Percentiles rank a stretch among this genome's conserved stretches.
Conservation (phyloP, 2,888 invertebrate species). For the Allophyes oxyacanthae region DNA sequence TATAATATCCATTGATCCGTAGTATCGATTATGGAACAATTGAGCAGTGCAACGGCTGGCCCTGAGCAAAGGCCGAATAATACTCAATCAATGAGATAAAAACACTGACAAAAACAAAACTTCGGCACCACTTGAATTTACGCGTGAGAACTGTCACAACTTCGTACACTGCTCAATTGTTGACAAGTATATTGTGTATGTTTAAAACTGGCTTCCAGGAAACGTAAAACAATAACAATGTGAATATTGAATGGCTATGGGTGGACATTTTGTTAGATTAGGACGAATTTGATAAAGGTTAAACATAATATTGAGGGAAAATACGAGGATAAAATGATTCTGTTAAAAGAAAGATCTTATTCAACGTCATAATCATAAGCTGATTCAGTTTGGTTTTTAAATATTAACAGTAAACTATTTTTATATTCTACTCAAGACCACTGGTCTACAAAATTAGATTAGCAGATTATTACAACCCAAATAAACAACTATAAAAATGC, state of each 20-base stretch:
- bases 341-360: not conserved
- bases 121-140: constrained; percentile 36
- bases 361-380: too few relatives aligned
- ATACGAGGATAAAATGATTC: constrained; percentile 6
- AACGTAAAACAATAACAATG: constrained; percentile 19
- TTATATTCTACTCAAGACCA: not conserved
- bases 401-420: not conserved
- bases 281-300: constrained; percentile 15
- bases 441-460: constrained; percentile 10
- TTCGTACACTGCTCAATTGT: constrained; percentile 21
- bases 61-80: constrained; percentile 65
- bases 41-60: constrained; percentile 64
- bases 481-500: constrained; percentile 15
- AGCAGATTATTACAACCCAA: constrained; percentile 18
- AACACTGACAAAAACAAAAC: constrained; percentile 58
- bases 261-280: not conserved
- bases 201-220: constrained; percentile 9
- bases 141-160: constrained; percentile 60
- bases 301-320: constrained; percentile 22
- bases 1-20: constrained; percentile 63
- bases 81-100: constrained; percentile 55
- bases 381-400: not conserved
- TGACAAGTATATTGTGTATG: constrained; percentile 23
- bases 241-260: constrained; percentile 14
- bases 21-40: constrained; percentile 58